Conservation (phyloP, 2,113 vertebrate species). For the Merops nubicus region DNA sequence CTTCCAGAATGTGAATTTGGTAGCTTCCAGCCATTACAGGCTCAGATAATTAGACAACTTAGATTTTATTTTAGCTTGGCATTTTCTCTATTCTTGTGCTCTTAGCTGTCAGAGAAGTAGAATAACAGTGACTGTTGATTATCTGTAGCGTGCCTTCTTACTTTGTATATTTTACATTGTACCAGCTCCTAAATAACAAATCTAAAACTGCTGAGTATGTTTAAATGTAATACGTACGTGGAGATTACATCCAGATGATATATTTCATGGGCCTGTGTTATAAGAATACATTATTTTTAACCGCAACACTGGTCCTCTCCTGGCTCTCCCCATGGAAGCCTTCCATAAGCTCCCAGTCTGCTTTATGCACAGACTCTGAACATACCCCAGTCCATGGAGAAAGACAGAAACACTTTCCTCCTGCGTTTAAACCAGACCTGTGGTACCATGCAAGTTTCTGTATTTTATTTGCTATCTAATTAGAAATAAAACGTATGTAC, state of each 20-base stretch:
- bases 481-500: background rate
- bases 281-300: background rate
- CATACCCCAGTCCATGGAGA: background rate
- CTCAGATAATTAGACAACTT: constrained; percentile 57
- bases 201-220: constrained; percentile 46
- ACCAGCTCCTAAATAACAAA: constrained; percentile 39
- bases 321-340: background rate
- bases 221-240: constrained; percentile 27
- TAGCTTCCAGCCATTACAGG: constrained; percentile 57
- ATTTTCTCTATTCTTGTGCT: constrained; percentile 39
- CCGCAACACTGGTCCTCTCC: background rate
- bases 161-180: constrained; percentile 44
- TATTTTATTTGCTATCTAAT: background rate
- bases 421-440: background rate
- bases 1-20: constrained; percentile 39
- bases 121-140: constrained; percentile 33
- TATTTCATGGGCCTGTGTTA: constrained; percentile 12
- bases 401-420: background rate
- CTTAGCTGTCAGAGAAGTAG: constrained; percentile 21
- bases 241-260: constrained; percentile 62
- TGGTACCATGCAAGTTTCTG: background rate
- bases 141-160: constrained; percentile 27
- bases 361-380: background rate
- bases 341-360: background rate
- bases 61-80: constrained; percentile 59